Conservation (phyloP, 1,140 invertebrate species). For the Drosophila tani region DNA sequence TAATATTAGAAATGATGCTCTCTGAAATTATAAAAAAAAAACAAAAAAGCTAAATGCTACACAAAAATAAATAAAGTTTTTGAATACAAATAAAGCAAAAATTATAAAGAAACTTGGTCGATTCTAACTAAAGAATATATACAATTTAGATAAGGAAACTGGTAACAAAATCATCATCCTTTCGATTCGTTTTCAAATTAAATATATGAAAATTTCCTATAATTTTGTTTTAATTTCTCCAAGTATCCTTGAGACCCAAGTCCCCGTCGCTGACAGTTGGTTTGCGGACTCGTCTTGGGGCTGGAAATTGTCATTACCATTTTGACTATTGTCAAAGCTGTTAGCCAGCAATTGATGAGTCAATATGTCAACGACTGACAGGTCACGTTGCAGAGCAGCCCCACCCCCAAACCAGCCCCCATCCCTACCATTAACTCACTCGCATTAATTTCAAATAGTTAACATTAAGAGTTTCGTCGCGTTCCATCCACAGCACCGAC, state of each 20-base stretch:
- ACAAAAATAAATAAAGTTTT: too few relatives aligned
- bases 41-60: too few relatives aligned
- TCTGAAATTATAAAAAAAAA: too few relatives aligned
- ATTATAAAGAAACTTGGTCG: too few relatives aligned
- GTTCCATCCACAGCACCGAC: background rate
- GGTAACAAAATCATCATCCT: too few relatives aligned
- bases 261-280: background rate
- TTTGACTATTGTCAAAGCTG: conserved; percentile 62
- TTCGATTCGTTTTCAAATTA: background rate
- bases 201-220: background rate
- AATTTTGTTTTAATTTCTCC: background rate
- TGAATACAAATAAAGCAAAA: too few relatives aligned
- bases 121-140: too few relatives aligned
- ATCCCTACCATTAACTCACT: background rate
- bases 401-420: conserved; percentile 1
- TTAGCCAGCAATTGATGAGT: conserved; percentile 73
- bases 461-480: conserved; percentile 24
- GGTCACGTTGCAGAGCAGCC: conserved; percentile 60
- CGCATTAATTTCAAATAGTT: conserved; percentile 39
- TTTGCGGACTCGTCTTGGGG: conserved; percentile 21
- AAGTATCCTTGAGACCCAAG: background rate
- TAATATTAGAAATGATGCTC: too few relatives aligned
- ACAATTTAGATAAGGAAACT: too few relatives aligned
- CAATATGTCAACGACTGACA: conserved; percentile 76
- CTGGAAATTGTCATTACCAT: conserved; percentile 72